Conservation (phyloP, 1,140 invertebrate genomes). For the Wasmannia auropunctata region DNA sequence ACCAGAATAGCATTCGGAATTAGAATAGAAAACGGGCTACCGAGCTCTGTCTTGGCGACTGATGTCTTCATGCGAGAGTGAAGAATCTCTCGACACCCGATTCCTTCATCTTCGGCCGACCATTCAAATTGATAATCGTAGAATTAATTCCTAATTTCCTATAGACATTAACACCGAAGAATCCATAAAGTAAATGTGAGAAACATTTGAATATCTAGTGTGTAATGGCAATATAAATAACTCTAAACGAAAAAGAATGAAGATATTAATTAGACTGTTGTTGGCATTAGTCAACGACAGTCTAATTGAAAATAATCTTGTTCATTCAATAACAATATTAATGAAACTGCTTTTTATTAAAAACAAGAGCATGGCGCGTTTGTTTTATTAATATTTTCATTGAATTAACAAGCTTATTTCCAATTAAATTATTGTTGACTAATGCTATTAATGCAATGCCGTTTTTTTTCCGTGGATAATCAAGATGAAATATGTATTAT, state of each 20-base stretch:
- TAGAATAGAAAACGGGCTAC: slow-evolving; percentile 75
- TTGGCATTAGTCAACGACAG: no score
- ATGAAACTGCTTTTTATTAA: no score
- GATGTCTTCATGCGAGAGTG: neutral
- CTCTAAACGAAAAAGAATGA: neutral
- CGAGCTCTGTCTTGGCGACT: slow-evolving; percentile 12
- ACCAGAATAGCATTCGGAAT: slow-evolving; percentile 78
- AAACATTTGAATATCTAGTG: neutral
- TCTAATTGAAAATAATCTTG: no score
- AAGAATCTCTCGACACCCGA: neutral
- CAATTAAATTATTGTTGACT: no score
- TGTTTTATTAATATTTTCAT: no score
- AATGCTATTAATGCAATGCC: no score
- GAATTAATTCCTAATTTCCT: neutral
- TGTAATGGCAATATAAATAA: neutral
- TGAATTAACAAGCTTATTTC: no score
- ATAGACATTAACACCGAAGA: neutral
- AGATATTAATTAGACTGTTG: no score
- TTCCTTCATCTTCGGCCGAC: neutral
- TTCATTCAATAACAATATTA: no score
- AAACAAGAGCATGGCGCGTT: no score
- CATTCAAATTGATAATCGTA: neutral
- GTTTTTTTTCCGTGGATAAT: no score
- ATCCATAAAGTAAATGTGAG: neutral
- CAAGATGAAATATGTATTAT: no score